phyloP scores from a whole-genome alignment of 1,140 invertebrate genomes.

The Oncopodura yosiiana region DNA sequence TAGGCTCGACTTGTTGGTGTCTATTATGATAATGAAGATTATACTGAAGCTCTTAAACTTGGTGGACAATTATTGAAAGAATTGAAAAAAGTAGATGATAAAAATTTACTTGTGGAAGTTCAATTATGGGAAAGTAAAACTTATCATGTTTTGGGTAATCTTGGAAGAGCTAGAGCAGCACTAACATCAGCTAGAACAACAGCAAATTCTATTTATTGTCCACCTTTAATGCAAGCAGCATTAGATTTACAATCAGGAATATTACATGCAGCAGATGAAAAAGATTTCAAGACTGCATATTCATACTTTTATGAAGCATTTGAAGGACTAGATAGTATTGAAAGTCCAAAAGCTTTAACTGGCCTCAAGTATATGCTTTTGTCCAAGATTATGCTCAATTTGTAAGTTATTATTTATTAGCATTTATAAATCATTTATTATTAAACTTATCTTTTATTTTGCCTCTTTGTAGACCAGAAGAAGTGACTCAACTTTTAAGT shows the following conservation, averaged over 20 bases:
- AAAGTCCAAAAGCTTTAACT: conserved; percentile 78
- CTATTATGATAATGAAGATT: conserved; percentile 88
- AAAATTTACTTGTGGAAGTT: conserved; percentile 93
- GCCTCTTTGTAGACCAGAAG: conserved; percentile 60
- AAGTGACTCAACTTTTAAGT: conserved; percentile 88
- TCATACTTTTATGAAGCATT: conserved; percentile 99
- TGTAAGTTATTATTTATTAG: conserved; percentile 42
- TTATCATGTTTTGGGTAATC: conserved; percentile 92
- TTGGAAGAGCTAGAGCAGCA: conserved; percentile 92
- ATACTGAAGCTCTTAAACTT: conserved; percentile 69
- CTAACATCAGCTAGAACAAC: conserved; percentile 96
- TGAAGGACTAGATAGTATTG: conserved; percentile 96
- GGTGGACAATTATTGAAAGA: conserved; percentile 81
- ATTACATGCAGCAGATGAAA: conserved; percentile 95
- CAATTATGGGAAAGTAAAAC: conserved; percentile 96
- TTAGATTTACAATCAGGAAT: conserved; percentile 97
- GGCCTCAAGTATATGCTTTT: conserved; percentile 98
- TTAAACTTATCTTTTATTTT: neutral
- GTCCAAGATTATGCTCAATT: conserved; percentile 95
- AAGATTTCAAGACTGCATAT: conserved; percentile 99
- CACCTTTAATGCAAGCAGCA: conserved; percentile 93
- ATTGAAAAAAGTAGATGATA: conserved; percentile 98
- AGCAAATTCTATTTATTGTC: conserved; percentile 98
- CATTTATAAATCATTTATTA: neutral
- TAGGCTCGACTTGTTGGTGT: conserved; percentile 83